These are phyloP conservation scores for Keiferia lycopersicella DNA, from an alignment of 2,888 invertebrate species.

Conservation along the genomic window DNA sequence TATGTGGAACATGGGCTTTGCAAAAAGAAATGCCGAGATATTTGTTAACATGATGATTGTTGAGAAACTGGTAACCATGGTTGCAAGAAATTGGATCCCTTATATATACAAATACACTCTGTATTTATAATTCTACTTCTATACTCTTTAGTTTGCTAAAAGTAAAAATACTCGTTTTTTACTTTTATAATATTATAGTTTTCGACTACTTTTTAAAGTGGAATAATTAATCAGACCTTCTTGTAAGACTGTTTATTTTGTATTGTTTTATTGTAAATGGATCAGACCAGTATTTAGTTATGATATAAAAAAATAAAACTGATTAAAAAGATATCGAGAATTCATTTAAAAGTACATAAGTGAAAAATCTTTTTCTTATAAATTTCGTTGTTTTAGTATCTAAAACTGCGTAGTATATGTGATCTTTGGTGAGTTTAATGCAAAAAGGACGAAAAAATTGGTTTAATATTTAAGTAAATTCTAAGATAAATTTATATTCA, in stretches of 20 bases:
- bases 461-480: conserved; percentile 48
- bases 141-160: background rate
- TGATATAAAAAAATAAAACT: too few relatives aligned
- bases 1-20: too few relatives aligned
- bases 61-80: too few relatives aligned
- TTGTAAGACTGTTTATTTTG: conserved; percentile 1
- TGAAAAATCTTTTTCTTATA: too few relatives aligned
- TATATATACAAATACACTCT: background rate
- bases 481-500: conserved; percentile 54
- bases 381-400: conserved; percentile 36
- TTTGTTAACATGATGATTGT: too few relatives aligned
- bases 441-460: conserved; percentile 49
- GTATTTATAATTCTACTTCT: background rate
- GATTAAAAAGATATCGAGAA: too few relatives aligned
- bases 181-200: background rate
- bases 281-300: background rate
- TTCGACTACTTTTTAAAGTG: background rate
- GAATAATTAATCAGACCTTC: background rate
- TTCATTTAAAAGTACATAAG: too few relatives aligned
- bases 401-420: conserved; percentile 69
- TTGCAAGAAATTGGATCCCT: too few relatives aligned
- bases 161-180: background rate
- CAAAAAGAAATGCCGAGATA: too few relatives aligned
- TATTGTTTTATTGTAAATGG: conserved; percentile 9
- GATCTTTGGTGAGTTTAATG: conserved; percentile 64